phyloP scores from a whole-genome alignment of 2,797 vertebrate species.

The Oreortyx pictus region DNA sequence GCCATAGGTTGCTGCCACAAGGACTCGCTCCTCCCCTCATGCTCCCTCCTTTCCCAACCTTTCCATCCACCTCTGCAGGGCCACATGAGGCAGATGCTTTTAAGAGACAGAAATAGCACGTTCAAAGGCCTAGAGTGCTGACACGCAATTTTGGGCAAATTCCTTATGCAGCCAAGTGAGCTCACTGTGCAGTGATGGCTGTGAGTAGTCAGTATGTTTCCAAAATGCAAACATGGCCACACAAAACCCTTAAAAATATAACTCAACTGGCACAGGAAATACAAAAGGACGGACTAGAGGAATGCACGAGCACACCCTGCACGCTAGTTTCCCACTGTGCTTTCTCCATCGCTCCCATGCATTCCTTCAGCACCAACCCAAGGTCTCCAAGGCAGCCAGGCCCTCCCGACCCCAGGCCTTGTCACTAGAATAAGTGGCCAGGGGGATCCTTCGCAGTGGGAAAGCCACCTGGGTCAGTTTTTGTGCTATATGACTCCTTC shows the following conservation, averaged over 20 bases:
- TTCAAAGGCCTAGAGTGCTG: not conserved
- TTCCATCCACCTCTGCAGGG: not conserved
- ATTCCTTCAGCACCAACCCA: fast-evolving
- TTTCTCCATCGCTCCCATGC: not conserved
- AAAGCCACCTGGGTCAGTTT: not conserved
- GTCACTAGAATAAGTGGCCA: not conserved
- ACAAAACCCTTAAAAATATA: fast-evolving
- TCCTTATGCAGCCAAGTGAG: not conserved
- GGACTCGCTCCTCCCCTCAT: not conserved
- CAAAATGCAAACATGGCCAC: fast-evolving
- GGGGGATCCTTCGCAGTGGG: not conserved
- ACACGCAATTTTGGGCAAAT: not conserved
- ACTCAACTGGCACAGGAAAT: not conserved
- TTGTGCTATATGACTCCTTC: fast-evolving
- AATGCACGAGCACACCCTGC: fast-evolving
- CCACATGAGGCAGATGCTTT: fast-evolving
- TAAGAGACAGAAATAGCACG: not conserved
- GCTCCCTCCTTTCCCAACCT: not conserved
- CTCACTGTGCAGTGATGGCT: not conserved
- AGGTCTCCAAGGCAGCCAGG: not conserved
- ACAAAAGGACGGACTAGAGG: not conserved
- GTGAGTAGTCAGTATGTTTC: fast-evolving
- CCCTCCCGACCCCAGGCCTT: fast-evolving
- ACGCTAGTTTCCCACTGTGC: not conserved
- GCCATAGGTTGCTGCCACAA: not conserved